phyloP scores from a whole-genome alignment of 30 jellyfish, hydroid and myxozoan species.

The Hydra vulgaris region DNA sequence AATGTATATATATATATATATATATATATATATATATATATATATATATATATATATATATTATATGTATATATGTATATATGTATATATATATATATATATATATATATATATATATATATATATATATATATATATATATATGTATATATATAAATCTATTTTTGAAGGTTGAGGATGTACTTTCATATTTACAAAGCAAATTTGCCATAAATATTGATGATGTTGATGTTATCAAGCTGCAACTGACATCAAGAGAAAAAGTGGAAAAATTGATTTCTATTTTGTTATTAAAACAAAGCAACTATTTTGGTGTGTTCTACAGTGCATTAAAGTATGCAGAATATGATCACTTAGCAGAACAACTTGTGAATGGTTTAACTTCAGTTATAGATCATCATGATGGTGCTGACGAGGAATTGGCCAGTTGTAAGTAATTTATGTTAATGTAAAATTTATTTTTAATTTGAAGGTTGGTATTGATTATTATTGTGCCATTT shows the following conservation, averaged over 20 bases:
- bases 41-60: no score
- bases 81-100: no score
- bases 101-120: no score
- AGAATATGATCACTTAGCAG: conserved; percentile 58
- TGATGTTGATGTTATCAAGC: conserved; percentile 61
- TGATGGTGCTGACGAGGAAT: conserved; percentile 23
- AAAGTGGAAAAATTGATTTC: conserved; percentile 35
- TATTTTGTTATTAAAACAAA: conserved; percentile 28
- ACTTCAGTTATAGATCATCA: conserved; percentile 4
- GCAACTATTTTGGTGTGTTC: conserved; percentile 39
- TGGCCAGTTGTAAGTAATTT: conserved; percentile 10
- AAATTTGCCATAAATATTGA: conserved; percentile 44
- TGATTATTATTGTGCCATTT: no score
- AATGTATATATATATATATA: no score
- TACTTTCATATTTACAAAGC: conserved; percentile 68
- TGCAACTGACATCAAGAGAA: conserved; percentile 42
- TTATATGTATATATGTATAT: no score
- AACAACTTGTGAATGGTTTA: conserved; percentile 41
- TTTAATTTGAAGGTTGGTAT: no score
- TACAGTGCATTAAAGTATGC: conserved; percentile 61
- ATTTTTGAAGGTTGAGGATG: conserved; percentile 34
- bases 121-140: no score
- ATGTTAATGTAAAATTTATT: no score
- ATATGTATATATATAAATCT: no score
- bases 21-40: no score